Percentiles rank a stretch among this genome's conserved stretches.
Evolutionary conservation across 2,888 invertebrate genomes (phyloP).

Genomic region (Spodoptera picta): DNA sequence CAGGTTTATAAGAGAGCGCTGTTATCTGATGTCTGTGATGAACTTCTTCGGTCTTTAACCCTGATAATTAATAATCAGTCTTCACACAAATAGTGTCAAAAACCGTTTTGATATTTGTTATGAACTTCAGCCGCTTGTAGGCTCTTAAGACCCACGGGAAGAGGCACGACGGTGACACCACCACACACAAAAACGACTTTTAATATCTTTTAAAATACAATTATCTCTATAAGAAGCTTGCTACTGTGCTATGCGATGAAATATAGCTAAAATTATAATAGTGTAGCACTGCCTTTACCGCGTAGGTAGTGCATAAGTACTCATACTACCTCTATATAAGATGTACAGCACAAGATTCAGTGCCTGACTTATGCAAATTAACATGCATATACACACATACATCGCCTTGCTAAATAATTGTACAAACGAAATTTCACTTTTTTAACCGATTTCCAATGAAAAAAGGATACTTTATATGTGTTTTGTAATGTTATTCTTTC

Average conservation of each 20-base stretch:
- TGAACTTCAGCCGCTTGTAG: no score
- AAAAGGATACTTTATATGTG: conserved; percentile 6
- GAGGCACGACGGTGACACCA: no score
- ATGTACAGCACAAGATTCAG: conserved; percentile 18
- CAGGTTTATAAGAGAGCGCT: no score
- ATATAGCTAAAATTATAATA: neutral
- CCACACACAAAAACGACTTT: no score
- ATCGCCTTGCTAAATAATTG: conserved; percentile 26
- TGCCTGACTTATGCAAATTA: conserved; percentile 26
- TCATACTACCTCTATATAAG: neutral
- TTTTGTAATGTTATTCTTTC: conserved; percentile 14
- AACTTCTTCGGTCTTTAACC: no score
- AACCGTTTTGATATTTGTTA: no score
- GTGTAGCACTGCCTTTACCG: conserved; percentile 1
- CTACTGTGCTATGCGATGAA: neutral
- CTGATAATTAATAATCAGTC: no score
- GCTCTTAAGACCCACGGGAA: no score
- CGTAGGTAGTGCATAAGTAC: conserved; percentile 23
- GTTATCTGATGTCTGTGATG: no score
- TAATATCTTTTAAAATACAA: no score
- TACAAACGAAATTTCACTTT: conserved; percentile 39
- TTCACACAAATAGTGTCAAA: no score
- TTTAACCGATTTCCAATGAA: conserved; percentile 5
- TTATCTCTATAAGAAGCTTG: no score
- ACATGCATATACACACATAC: neutral